Percentiles rank a stretch among this genome's conserved stretches.
Conservation (phyloP, 1,140 invertebrate species). For the Hormaphis cornu region DNA sequence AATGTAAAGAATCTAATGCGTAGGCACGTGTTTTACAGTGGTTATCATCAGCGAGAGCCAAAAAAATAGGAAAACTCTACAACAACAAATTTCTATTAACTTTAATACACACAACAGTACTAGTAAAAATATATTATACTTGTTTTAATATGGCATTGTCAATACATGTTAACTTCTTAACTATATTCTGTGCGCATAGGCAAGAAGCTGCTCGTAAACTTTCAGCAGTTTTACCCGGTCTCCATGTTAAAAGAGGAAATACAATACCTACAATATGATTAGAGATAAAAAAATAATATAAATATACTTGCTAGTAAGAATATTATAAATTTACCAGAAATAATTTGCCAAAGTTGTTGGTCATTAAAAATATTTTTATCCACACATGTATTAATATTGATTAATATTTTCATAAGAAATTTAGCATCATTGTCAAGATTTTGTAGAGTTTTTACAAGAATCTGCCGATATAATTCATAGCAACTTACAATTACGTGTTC, state of each 20-base stretch:
- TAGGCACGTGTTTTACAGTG: conserved; percentile 8
- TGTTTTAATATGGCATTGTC: neutral
- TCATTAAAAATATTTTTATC: conserved; percentile 14
- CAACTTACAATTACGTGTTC: neutral
- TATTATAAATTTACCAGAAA: conserved; percentile 24
- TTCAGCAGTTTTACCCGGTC: conserved; percentile 67
- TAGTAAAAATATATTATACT: neutral
- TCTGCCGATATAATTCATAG: conserved; percentile 12
- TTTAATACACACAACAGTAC: neutral
- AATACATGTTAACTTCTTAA: neutral
- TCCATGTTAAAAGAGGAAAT: conserved; percentile 67
- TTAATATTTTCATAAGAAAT: conserved; percentile 20
- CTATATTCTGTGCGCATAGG: conserved; percentile 52
- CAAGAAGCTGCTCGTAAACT: conserved; percentile 68
- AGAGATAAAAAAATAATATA: neutral
- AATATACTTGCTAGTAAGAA: too few species aligned
- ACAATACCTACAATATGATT: conserved; percentile 52
- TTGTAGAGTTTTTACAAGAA: neutral
- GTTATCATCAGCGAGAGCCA: conserved; percentile 23
- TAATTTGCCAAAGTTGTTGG: conserved; percentile 24
- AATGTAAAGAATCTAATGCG: conserved; percentile 16
- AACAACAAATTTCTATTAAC: neutral
- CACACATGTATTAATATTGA: conserved; percentile 11
- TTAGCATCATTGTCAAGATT: conserved; percentile 14
- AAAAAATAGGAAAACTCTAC: conserved; percentile 18